Evolutionary conservation across 2,797 vertebrate species (phyloP).

Genomic region (Ptychadena robeensis): DNA sequence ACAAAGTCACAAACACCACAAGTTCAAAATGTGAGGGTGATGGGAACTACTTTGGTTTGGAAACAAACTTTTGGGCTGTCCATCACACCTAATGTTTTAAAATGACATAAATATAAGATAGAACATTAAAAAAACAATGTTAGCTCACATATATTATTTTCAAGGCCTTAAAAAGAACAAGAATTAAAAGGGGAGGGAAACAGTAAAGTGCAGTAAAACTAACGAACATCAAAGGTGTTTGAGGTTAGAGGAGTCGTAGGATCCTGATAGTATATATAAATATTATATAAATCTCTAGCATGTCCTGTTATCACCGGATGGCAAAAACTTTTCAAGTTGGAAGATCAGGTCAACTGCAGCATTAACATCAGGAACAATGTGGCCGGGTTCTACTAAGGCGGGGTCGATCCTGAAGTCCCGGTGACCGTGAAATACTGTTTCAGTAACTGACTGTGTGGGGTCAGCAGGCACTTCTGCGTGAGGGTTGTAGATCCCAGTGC

Average conservation of each 20-base stretch:
- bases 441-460: constrained; percentile 70
- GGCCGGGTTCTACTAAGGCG: constrained; percentile 76
- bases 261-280: constrained; percentile 29
- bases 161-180: background rate
- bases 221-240: background rate
- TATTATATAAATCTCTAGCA: constrained; percentile 12
- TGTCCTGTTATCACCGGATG: background rate
- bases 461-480: constrained; percentile 64
- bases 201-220: constrained; percentile 41
- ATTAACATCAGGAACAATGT: constrained; percentile 82
- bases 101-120: constrained; percentile 15
- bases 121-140: background rate
- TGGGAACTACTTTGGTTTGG: background rate
- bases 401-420: constrained; percentile 85
- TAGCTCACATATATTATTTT: background rate
- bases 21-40: background rate
- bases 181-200: background rate
- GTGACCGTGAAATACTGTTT: constrained; percentile 81
- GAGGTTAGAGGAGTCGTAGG: constrained; percentile 35
- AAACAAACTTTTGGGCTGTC: too few species aligned
- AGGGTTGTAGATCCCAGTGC: constrained; percentile 86
- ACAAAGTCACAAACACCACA: background rate
- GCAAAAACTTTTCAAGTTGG: constrained; percentile 77
- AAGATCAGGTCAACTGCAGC: constrained; percentile 87
- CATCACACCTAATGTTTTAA: background rate